A percentile compares a stretch with the other conserved stretches of the same genome.
Conservation (phyloP, 2,113 vertebrate genomes). For the Phocoena sinus region DNA sequence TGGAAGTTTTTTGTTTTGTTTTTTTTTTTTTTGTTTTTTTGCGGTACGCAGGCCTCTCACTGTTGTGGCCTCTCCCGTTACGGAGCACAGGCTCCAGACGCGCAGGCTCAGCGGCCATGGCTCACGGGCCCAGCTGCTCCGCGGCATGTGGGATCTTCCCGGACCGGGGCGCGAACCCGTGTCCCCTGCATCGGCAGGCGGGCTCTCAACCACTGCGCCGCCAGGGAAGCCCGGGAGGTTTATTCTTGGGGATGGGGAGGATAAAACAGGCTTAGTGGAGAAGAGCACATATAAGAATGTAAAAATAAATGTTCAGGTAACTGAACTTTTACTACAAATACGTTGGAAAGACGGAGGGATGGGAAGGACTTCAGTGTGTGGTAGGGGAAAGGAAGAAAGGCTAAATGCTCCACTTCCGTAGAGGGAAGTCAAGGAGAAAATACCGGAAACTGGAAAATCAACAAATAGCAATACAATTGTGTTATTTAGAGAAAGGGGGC, state of each 20-base stretch:
- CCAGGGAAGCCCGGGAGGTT: background rate
- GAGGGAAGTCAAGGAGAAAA: background rate
- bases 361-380: background rate
- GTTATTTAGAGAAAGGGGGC: background rate
- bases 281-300: background rate
- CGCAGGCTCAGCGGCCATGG: no score
- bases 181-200: no score
- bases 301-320: background rate
- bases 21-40: no score
- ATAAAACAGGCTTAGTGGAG: background rate
- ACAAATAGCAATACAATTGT: background rate
- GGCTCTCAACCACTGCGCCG: no score
- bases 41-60: no score
- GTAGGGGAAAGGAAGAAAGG: background rate
- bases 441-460: background rate
- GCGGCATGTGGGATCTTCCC: no score
- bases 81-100: no score
- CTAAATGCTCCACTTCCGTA: background rate
- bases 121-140: no score
- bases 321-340: background rate
- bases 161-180: no score
- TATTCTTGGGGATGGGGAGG: background rate
- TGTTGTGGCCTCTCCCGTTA: no score
- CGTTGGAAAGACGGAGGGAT: background rate
- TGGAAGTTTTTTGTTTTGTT: background rate